Conservation (phyloP, 2,113 vertebrate genomes). For the Craseonycteris thonglongyai region DNA sequence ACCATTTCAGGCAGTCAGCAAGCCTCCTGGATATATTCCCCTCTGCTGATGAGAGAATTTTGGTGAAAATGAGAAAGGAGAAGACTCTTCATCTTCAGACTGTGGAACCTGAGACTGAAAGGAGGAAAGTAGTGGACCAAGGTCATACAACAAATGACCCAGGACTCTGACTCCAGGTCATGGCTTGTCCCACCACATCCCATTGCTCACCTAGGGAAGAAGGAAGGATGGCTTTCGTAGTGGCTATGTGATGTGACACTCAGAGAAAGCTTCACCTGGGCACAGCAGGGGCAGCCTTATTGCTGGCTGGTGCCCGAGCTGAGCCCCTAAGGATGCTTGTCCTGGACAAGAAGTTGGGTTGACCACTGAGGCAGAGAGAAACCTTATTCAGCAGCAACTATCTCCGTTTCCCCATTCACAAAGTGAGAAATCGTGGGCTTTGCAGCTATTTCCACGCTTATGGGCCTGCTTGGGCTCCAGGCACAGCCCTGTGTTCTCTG, state of each 20-base stretch:
- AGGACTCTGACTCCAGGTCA: not conserved
- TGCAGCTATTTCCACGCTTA: not conserved
- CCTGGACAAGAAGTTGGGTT: not conserved
- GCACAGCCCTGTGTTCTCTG: not conserved
- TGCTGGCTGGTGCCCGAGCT: not conserved
- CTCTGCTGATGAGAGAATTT: not conserved
- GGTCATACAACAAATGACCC: no score
- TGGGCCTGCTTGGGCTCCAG: not conserved
- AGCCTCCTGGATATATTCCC: not conserved
- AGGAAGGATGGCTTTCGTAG: not conserved
- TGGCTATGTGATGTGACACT: not conserved
- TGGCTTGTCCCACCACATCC: not conserved
- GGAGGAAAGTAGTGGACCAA: not conserved
- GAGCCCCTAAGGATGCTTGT: not conserved
- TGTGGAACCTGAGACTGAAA: not conserved
- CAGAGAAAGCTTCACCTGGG: not conserved
- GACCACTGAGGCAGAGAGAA: not conserved
- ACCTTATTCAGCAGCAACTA: not conserved
- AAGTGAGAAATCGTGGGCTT: not conserved
- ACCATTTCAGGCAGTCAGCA: not conserved
- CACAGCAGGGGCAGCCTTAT: not conserved
- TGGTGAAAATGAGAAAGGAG: not conserved
- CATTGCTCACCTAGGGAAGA: not conserved
- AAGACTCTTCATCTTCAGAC: not conserved
- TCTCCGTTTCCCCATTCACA: not conserved